Evolutionary conservation across 1,140 invertebrate genomes (phyloP).

Genomic region (Drosophila guanche): DNA sequence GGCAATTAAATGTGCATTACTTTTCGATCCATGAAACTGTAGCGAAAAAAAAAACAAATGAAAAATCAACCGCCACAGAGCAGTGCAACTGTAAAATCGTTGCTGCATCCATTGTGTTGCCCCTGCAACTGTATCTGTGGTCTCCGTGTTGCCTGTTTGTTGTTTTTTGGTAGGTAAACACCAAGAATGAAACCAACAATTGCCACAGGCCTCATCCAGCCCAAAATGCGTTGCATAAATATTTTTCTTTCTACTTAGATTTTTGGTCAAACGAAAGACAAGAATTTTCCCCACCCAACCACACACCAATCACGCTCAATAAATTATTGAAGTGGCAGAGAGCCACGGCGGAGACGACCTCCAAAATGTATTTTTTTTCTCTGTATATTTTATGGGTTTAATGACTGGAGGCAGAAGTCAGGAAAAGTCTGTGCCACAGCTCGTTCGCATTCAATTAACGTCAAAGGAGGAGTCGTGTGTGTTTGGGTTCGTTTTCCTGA

Average conservation of each 20-base stretch:
- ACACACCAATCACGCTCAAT: constrained; percentile 62
- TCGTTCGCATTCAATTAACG: constrained; percentile 76
- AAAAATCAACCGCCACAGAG: constrained; percentile 16
- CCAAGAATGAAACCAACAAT: constrained; percentile 59
- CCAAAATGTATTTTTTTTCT: constrained; percentile 49
- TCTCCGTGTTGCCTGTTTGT: constrained; percentile 42
- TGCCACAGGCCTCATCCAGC: constrained; percentile 41
- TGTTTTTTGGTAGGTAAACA: constrained; percentile 66
- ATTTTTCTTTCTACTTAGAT: constrained; percentile 71
- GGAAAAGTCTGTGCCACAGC: constrained; percentile 45
- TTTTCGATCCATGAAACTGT: constrained; percentile 23
- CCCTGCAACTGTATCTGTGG: constrained; percentile 11
- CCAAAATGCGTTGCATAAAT: constrained; percentile 71
- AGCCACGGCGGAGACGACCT: constrained; percentile 1
- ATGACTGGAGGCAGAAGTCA: constrained; percentile 53
- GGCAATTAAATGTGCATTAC: constrained; percentile 64
- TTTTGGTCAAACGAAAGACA: constrained; percentile 44
- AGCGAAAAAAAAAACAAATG: constrained; percentile 42
- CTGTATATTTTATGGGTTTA: constrained; percentile 72
- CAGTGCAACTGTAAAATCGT: background rate
- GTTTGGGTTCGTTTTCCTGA: constrained; percentile 11
- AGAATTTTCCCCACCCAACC: constrained; percentile 37
- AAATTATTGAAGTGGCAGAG: constrained; percentile 67
- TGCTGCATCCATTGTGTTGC: constrained; percentile 16
- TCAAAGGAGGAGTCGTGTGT: constrained; percentile 33